A percentile compares a stretch with the other conserved stretches of the same genome.
Conservation (phyloP, 2,888 invertebrate species). For the Oscheius sp. region DNA sequence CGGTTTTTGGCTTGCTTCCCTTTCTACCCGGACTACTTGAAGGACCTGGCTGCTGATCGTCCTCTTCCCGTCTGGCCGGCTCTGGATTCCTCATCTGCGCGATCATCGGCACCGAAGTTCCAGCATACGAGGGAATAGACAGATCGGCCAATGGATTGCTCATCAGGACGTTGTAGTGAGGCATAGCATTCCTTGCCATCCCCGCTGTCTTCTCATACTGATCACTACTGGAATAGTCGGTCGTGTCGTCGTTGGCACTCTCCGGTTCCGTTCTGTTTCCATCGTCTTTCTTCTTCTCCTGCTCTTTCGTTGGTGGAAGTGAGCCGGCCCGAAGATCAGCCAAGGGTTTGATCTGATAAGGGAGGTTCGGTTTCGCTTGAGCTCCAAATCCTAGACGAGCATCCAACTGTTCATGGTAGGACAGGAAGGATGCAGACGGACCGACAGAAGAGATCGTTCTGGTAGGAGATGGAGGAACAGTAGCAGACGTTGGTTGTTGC, state of each 20-base stretch:
- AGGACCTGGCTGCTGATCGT: constrained; percentile 47
- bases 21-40: constrained; percentile 44
- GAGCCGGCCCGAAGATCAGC: constrained; percentile 69
- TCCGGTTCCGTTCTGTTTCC: constrained; percentile 70
- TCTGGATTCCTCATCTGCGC: constrained; percentile 12
- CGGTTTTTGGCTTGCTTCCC: constrained; percentile 14
- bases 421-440: constrained; percentile 5
- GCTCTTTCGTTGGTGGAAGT: constrained; percentile 59
- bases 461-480: constrained; percentile 26
- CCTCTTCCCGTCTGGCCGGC: constrained; percentile 15
- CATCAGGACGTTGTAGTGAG: constrained; percentile 59
- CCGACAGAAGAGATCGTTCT: constrained; percentile 10
- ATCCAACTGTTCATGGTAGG: constrained; percentile 49
- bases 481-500: constrained; percentile 32
- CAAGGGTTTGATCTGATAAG: constrained; percentile 66
- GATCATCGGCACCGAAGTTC: constrained; percentile 34
- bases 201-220: constrained; percentile 47
- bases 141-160: constrained; percentile 62
- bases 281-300: constrained; percentile 40
- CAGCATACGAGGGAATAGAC: constrained; percentile 47
- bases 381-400: constrained; percentile 51
- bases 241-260: constrained; percentile 70
- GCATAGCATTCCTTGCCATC: constrained; percentile 15
- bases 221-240: constrained; percentile 71
- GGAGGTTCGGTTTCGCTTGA: constrained; percentile 52